Evolutionary conservation across 2,888 invertebrate species (phyloP), one percentile per base, ranked within the genome.

Genomic region (Xylota sylvarum): DNA sequence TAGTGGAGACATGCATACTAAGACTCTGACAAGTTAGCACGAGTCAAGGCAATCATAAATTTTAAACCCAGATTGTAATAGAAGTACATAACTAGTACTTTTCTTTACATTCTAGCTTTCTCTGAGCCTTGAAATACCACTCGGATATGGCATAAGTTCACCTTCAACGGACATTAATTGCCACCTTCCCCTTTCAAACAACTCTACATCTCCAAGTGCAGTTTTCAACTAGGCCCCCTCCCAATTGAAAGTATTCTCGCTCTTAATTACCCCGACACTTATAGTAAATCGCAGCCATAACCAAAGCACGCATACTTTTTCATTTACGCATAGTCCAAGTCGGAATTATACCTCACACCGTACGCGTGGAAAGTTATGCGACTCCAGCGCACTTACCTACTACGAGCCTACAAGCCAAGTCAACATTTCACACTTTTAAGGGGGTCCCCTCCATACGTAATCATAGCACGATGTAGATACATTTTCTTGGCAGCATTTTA

Each of bases 101-200:
- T 50, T 19, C 50, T 52, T 14, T 10, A 52, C n/a, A n/a, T 23
- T 27, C 23, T 52, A 4, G 9, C 72, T 58, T 60, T 37, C 48
- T 50, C 37, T 19, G 17, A 37, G 64, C 32, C 58, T 23, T 19
- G n/a, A 32, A 55, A 55, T 14, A 46, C 4, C 32, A 17, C 5
- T 58, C n/a, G 23, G 19, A 6, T 10, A 37, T 32, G 30, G 27
- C 52, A 76, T 55, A 37, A 56, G 65, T 64, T 64, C 74, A 74
- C 74, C 64, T 74, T 64, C 64, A 50, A 50, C 48, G 17, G 7
- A 17, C 3, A 30, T 64, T 74, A 74, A 74, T 55, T 40, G 52
- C 62, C 37, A 9, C 52, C 73, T 74, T 64, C 62, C 52, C 43
- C 14, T 23, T 64, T 40, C 52, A 43, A 64, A 19, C 62, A n/a